Evolutionary conservation across 2,113 vertebrate genomes (phyloP), one percentile per base, ranked within the genome.

Genomic region (Rhynchomys soricoides): DNA sequence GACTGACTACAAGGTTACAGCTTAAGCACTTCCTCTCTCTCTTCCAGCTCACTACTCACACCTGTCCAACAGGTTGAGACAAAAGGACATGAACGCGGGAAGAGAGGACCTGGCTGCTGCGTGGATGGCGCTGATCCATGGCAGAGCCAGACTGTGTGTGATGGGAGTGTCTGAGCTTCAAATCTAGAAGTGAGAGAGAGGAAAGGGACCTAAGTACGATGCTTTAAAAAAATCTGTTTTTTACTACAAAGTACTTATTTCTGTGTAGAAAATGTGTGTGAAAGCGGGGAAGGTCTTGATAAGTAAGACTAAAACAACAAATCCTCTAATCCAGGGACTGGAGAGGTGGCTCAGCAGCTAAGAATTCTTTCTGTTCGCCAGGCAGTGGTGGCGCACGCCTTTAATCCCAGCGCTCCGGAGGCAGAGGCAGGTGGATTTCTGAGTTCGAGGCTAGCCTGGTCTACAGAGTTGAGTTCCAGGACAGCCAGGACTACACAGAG

Each of bases 241-340:
- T 90, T 31, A 62, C 50, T 82, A 78, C 9, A 90, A 94, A 94
- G 55, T 22, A 57, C 0, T 21, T 79, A 26, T 77, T 90, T 88
- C n/a, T 95, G 57, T 74, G 78, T 81, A 64, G 66, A 85, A 92
- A 92, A 79, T 31, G 26, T 45, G 8, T 52, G 57, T 85, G 59
- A 45, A 64, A 26, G 2, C 3, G 55, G 19, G 62, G 10, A 5
- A 62, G 82, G n/a, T 81, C 34, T 97, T 91, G 10, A 40, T 45
- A 86, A 87, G 13, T 21, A 93, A 95, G 88, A 93, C 78, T 82
- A 93, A 96, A 91, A n/a, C 90, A 86, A 94, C 22, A 70, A 90
- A 71, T 66, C 79, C n/a, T 79, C 43, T 11, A 31, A 29, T n/a
- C 37, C 55, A 82, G 55, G 37, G 55, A n/a, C 55, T 40, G 37